Conservation (phyloP, 2,888 invertebrate genomes). For the Aricia artaxerxes region DNA sequence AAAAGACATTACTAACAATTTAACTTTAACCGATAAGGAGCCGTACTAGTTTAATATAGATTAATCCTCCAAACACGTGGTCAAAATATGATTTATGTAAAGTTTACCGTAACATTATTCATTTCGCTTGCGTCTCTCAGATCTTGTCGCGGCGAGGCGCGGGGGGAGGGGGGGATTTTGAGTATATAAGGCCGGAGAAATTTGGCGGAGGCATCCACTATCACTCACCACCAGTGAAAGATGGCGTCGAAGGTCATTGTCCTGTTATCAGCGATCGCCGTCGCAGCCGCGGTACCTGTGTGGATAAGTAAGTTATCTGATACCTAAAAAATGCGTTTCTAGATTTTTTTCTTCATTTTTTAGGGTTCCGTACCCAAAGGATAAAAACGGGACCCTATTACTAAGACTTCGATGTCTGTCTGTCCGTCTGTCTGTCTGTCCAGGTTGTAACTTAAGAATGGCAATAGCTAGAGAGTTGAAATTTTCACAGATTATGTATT, state of each 20-base stretch:
- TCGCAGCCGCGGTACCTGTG: slow-evolving; percentile 57
- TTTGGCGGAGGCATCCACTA: slow-evolving; percentile 65
- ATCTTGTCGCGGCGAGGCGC: slow-evolving; percentile 55
- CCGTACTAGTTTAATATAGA: slow-evolving; percentile 10
- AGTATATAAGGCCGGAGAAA: slow-evolving; percentile 70
- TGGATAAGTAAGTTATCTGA: slow-evolving; percentile 55
- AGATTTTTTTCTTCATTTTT: no score
- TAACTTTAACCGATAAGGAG: not conserved
- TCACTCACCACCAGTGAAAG: slow-evolving; percentile 57
- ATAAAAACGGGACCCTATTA: no score
- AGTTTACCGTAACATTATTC: slow-evolving; percentile 64
- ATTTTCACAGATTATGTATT: no score
- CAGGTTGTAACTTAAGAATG: no score
- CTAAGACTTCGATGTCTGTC: no score
- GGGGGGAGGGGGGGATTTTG: slow-evolving; percentile 61
- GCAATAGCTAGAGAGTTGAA: no score
- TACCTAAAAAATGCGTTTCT: not conserved
- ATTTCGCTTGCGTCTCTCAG: slow-evolving; percentile 29
- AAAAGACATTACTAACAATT: not conserved
- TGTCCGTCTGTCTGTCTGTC: no score
- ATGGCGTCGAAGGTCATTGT: slow-evolving; percentile 63
- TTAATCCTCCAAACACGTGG: slow-evolving; percentile 47
- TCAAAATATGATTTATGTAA: slow-evolving; percentile 48
- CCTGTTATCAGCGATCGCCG: slow-evolving; percentile 52
- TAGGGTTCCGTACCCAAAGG: no score